Conservation (phyloP, 2,888 invertebrate genomes). For the Salticus scenicus region DNA sequence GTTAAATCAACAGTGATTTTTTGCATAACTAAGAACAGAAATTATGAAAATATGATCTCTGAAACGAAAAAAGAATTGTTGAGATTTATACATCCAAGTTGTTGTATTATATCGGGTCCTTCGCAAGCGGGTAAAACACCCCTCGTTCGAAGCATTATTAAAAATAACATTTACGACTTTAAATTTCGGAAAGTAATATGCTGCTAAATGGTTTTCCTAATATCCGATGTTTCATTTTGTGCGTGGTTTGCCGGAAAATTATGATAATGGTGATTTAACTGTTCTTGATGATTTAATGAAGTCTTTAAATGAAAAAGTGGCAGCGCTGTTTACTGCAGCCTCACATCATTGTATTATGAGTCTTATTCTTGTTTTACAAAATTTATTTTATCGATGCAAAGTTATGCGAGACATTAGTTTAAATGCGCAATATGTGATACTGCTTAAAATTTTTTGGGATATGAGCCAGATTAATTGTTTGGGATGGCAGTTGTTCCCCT, state of each 20-base stretch:
- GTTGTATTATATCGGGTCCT: too few relatives aligned
- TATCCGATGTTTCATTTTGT: constrained; percentile 21
- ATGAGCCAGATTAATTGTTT: constrained; percentile 43
- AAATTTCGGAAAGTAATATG: too few relatives aligned
- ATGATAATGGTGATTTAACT: background rate
- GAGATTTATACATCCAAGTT: too few relatives aligned
- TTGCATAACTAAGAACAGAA: too few relatives aligned
- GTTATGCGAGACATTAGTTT: constrained; percentile 41
- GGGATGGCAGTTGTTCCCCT: constrained; percentile 23
- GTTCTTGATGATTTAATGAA: constrained; percentile 37
- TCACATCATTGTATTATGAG: constrained; percentile 39
- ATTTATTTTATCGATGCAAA: constrained; percentile 35
- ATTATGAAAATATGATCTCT: too few relatives aligned
- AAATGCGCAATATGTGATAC: constrained; percentile 31
- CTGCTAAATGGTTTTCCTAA: constrained; percentile 46
- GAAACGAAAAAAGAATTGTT: too few relatives aligned
- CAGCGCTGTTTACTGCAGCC: constrained; percentile 14
- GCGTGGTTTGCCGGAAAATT: constrained; percentile 19
- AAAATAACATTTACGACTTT: too few relatives aligned
- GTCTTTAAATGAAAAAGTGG: constrained; percentile 13
- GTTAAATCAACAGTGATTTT: too few relatives aligned
- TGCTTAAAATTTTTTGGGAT: constrained; percentile 49
- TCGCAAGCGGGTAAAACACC: too few relatives aligned
- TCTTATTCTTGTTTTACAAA: constrained; percentile 36
- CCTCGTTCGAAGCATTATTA: too few relatives aligned